Evolutionary conservation across 2,797 vertebrate species (phyloP).

Genomic region (Gobionotothen gibberifrons): DNA sequence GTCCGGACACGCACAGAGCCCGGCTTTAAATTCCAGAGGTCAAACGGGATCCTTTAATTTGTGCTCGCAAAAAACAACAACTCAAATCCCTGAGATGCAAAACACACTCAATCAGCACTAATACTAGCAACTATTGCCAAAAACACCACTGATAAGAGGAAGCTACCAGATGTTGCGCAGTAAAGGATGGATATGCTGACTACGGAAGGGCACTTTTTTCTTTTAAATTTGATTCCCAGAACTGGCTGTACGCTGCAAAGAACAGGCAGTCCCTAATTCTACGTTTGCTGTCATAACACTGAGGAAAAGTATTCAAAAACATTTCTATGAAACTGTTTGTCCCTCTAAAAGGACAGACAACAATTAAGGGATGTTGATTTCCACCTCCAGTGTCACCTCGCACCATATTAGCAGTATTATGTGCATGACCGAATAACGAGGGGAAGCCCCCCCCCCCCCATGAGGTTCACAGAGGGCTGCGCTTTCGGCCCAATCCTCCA

Average conservation of each 20-base stretch:
- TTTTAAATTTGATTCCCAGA: slow-evolving; percentile 59
- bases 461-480: slow-evolving; percentile 56
- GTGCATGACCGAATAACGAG: slow-evolving; percentile 45
- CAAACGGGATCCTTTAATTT: slow-evolving; percentile 73
- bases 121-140: slow-evolving; percentile 40
- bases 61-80: slow-evolving; percentile 49
- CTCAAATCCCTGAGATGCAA: slow-evolving; percentile 63
- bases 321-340: slow-evolving; percentile 5
- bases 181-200: slow-evolving; percentile 34
- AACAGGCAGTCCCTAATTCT: slow-evolving; percentile 44
- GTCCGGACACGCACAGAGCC: slow-evolving; percentile 65
- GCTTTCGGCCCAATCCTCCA: slow-evolving; percentile 60
- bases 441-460: slow-evolving; percentile 46
- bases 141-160: slow-evolving; percentile 52
- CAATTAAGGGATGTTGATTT: slow-evolving; percentile 5
- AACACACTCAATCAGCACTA: slow-evolving; percentile 50
- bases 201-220: slow-evolving; percentile 31
- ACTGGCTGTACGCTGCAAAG: slow-evolving; percentile 30
- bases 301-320: slow-evolving; percentile 26
- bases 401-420: slow-evolving; percentile 21
- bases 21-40: slow-evolving; percentile 77
- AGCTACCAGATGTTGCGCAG: slow-evolving; percentile 63
- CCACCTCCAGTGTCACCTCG: slow-evolving; percentile 25
- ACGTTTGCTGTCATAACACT: slow-evolving; percentile 22
- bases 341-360: slow-evolving; percentile 7